Conservation (phyloP, 2,888 invertebrate species). For the Synanthedon formicaeformis region DNA sequence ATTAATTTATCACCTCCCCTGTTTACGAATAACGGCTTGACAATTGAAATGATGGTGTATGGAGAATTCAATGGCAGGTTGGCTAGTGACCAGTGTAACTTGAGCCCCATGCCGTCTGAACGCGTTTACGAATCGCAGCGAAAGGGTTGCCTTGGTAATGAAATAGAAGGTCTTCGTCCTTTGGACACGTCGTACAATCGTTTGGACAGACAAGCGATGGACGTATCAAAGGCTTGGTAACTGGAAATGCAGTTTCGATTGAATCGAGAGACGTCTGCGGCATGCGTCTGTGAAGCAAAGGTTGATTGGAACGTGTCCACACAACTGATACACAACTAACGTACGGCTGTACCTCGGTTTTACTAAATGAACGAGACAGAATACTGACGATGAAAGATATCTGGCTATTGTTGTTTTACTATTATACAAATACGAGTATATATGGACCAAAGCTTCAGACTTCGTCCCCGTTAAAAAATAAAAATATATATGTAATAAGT, state of each 20-base stretch:
- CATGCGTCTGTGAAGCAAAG: conserved; percentile 46
- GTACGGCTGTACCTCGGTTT: conserved; percentile 34
- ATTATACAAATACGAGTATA: too few relatives aligned
- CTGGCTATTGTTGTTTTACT: too few relatives aligned
- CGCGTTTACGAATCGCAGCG: background rate
- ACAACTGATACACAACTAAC: conserved; percentile 25
- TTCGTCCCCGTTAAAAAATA: too few relatives aligned
- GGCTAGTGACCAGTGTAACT: conserved; percentile 21
- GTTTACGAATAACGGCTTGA: conserved; percentile 61
- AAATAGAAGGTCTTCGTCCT: conserved; percentile 24
- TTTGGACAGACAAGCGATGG: conserved; percentile 67
- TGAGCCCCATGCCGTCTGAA: conserved; percentile 26
- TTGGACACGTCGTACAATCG: conserved; percentile 51
- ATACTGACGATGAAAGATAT: background rate
- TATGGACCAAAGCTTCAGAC: too few relatives aligned
- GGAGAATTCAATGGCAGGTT: conserved; percentile 41
- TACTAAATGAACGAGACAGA: conserved; percentile 12
- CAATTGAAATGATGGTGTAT: conserved; percentile 63
- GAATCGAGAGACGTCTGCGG: conserved; percentile 64
- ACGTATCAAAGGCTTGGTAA: conserved; percentile 64
- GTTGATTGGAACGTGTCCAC: conserved; percentile 63
- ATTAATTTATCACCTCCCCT: conserved; percentile 66
- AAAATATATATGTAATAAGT: too few relatives aligned
- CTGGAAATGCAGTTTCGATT: conserved; percentile 65
- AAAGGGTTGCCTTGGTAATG: conserved; percentile 12